Conservation (phyloP, 92 coral and sea anemone species). For the Epizoanthus illoricatus region DNA sequence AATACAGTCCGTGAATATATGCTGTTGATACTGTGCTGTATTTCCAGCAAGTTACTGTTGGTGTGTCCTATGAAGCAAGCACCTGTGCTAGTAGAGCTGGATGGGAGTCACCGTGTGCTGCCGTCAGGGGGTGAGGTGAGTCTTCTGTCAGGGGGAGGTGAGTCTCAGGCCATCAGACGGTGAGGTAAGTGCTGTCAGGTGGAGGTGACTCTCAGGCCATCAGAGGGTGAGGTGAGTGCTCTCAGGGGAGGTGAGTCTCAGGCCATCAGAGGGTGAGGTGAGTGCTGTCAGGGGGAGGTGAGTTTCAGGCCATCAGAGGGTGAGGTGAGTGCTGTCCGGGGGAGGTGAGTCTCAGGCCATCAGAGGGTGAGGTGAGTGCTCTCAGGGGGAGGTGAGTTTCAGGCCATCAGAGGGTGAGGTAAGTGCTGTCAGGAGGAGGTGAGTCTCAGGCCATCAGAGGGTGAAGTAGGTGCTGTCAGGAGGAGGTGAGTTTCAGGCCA, state of each 20-base stretch:
- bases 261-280: no score
- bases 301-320: no score
- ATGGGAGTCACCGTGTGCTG: slow-evolving; percentile 80
- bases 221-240: no score
- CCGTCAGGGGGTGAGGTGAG: slow-evolving; percentile 97
- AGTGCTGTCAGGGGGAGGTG: no score
- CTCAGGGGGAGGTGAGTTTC: slow-evolving; percentile 66
- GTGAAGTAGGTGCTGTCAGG: no score
- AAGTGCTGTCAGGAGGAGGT: slow-evolving; percentile 65
- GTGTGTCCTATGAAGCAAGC: slow-evolving; percentile 97
- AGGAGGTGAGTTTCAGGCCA: no score
- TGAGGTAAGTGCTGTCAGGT: no score
- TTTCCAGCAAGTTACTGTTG: slow-evolving; percentile 72
- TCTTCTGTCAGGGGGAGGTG: slow-evolving; percentile 64
- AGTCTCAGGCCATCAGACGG: neutral
- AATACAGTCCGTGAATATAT: neutral
- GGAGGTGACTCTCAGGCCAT: no score
- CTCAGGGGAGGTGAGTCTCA: no score
- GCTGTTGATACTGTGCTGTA: neutral
- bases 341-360: neutral
- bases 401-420: slow-evolving; percentile 96
- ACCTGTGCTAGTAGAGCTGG: slow-evolving; percentile 91
- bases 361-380: slow-evolving; percentile 88
- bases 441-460: neutral
- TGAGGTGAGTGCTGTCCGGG: no score